Percentiles rank a stretch among this genome's conserved stretches.
phyloP scores from a whole-genome alignment of 1,140 invertebrate species.

The Bombus breviceps region DNA sequence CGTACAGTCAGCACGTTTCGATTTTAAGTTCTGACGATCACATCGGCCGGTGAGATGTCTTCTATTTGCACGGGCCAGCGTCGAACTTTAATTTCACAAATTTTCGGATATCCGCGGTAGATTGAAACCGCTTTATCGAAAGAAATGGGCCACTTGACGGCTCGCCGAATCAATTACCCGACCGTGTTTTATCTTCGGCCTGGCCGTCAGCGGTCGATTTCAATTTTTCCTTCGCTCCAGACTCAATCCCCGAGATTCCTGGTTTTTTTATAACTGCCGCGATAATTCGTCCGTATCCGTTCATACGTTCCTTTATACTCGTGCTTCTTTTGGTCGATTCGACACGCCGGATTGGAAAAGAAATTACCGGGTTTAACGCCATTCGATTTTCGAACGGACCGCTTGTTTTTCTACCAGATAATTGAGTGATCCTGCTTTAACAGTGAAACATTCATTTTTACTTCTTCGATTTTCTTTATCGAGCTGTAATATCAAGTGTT shows the following conservation, averaged over 20 bases:
- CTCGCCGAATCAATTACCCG: constrained; percentile 25
- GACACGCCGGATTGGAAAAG: neutral
- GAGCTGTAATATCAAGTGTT: too few relatives aligned
- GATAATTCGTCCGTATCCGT: neutral
- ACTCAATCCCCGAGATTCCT: neutral
- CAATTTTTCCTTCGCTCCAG: constrained; percentile 40
- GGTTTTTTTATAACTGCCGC: neutral
- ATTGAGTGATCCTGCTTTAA: neutral
- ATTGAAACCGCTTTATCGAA: constrained; percentile 28
- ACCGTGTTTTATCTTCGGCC: constrained; percentile 23
- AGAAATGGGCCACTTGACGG: neutral
- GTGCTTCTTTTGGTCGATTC: neutral
- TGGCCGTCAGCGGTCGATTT: constrained; percentile 46
- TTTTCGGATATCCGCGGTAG: constrained; percentile 20
- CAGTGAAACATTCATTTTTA: neutral
- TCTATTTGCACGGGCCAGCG: constrained; percentile 23
- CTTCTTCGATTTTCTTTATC: too few relatives aligned
- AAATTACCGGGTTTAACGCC: constrained; percentile 3
- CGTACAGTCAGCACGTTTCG: constrained; percentile 66
- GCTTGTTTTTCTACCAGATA: neutral
- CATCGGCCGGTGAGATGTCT: neutral
- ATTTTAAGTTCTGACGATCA: constrained; percentile 62
- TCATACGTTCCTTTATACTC: neutral
- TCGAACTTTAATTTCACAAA: constrained; percentile 41
- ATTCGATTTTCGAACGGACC: neutral